These are phyloP conservation scores for Xestia xanthographa DNA, from an alignment of 2,888 invertebrate species.

Conservation along the genomic window DNA sequence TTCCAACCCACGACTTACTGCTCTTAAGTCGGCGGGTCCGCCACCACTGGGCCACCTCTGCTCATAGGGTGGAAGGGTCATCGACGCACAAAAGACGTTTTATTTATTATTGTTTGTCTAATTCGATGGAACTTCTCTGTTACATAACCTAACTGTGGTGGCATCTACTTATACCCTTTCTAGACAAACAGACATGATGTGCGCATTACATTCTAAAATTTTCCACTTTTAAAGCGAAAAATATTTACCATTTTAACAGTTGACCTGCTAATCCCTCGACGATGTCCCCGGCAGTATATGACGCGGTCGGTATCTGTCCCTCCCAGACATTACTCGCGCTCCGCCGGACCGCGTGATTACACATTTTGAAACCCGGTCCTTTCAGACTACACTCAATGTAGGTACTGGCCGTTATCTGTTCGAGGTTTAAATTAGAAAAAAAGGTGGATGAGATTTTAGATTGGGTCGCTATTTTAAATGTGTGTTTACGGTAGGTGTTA, in stretches of 20 bases:
- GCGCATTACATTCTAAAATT: neutral
- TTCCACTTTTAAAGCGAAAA: neutral
- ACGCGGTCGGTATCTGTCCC: constrained; percentile 21
- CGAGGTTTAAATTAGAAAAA: constrained; percentile 37
- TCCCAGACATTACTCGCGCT: constrained; percentile 65
- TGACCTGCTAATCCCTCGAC: constrained; percentile 39
- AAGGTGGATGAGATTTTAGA: constrained; percentile 8
- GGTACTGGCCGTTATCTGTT: constrained; percentile 36
- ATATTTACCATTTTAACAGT: constrained; percentile 13
- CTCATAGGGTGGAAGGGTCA: too few relatives aligned
- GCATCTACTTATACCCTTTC: neutral
- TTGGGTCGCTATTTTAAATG: constrained; percentile 13
- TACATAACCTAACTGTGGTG: too few relatives aligned
- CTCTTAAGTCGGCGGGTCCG: too few relatives aligned
- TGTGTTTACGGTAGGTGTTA: neutral
- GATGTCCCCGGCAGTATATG: constrained; percentile 16
- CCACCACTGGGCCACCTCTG: too few relatives aligned
- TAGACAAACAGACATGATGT: neutral
- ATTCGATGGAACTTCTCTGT: too few relatives aligned
- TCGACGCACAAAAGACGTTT: too few relatives aligned
- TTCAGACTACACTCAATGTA: constrained; percentile 36
- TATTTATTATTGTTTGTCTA: too few relatives aligned
- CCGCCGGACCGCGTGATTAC: constrained; percentile 71
- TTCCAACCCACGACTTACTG: too few relatives aligned
- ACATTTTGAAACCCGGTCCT: constrained; percentile 57